Base-by-base conservation (phyloP, 2,113 vertebrate species). In the Callipepla californica region DNA sequence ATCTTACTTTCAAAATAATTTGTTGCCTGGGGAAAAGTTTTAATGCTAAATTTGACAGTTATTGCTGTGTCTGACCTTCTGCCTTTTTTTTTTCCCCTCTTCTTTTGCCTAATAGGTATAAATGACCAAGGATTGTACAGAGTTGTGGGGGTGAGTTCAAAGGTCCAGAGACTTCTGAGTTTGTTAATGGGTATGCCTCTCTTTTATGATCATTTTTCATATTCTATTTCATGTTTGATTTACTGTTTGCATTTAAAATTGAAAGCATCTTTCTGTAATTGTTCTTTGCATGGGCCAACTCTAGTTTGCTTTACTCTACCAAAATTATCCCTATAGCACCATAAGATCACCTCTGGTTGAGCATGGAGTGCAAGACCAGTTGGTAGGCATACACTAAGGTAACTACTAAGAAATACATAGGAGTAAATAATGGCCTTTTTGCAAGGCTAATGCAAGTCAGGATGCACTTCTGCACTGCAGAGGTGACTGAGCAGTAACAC, bases 101-200 rank as follows among this genome's bases (percentile, higher is more conserved):
- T 69, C 74, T 94, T 87, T 55, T 89, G 48, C 30, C 8, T 82
- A 70, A 80, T 95, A 99, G 99, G 99, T 97, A 99, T 99, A 97
- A 99, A 99, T 95, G 99, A 99, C 97, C 99, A 99, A 98, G 99
- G 99, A 97, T 76, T 99, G 90, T 99, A 99, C 98, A 98, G 99
- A 98, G 98, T 99, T 97, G 99, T 99, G 79, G 99, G 99, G 72
- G 99, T 99, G 96, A 99, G 98, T 98, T 99, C 99, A 97, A 99
- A 99, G 98, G 99, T 99, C 93, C 99, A 99, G 98, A 99, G 99
- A 98, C 99, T 99, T 89, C 98, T 99, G 89, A 98, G 93, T 98
- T 98, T 99, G 95, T 99, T 99, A 97, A 99, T 99, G 96, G 99
- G 99, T 99, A 98, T 98, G 98, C 97, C 84, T 98, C 94, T 94